These are phyloP conservation scores for Tringa solitaria DNA, from an alignment of 2,113 vertebrate genomes.

Conservation along the genomic window DNA sequence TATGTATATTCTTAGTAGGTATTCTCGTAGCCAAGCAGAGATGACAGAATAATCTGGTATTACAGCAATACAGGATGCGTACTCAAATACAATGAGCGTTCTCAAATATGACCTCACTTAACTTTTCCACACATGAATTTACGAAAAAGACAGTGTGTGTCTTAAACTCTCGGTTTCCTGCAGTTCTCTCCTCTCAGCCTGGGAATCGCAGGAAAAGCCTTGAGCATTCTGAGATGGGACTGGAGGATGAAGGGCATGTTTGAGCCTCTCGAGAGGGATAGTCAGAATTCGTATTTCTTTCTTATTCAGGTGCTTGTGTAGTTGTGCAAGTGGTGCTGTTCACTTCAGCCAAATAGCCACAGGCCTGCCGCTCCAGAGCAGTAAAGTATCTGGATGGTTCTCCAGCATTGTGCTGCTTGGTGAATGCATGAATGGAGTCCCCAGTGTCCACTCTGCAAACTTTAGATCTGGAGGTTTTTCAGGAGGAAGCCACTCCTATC, in stretches of 20 bases:
- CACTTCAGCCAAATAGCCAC: not conserved
- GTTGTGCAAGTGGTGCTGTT: not conserved
- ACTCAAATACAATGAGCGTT: not conserved
- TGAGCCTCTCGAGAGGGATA: not conserved
- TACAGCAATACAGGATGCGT: not conserved
- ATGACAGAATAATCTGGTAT: not conserved
- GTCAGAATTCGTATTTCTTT: not conserved
- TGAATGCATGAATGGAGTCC: not conserved
- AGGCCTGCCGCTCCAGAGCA: not conserved
- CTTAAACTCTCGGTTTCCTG: not conserved
- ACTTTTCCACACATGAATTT: not conserved
- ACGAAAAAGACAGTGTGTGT: not conserved
- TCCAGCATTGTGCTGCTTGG: not conserved
- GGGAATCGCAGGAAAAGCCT: not conserved
- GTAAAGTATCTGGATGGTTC: not conserved
- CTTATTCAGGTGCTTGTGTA: not conserved
- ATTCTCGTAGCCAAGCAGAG: not conserved
- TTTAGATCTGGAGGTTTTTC: not conserved
- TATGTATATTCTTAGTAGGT: not conserved
- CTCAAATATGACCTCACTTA: not conserved
- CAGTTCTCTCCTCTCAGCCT: not conserved
- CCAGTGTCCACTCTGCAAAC: not conserved
- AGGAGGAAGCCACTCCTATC: not conserved
- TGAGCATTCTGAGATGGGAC: not conserved
- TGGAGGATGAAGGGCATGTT: not conserved